phyloP scores from a whole-genome alignment of 1,140 invertebrate genomes.

The Cotesia vestalis region DNA sequence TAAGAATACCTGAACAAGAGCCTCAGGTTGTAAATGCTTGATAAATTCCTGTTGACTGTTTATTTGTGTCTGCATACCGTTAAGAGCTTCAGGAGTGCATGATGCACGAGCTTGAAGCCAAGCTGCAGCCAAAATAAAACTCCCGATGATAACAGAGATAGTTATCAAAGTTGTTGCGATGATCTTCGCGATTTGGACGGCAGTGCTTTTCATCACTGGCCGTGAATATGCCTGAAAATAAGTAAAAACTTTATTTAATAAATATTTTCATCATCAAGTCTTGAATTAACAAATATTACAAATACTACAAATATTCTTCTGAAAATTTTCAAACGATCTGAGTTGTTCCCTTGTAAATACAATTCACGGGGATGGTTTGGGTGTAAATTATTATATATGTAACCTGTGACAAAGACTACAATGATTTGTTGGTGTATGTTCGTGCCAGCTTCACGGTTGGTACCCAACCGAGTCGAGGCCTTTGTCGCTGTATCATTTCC shows the following conservation, averaged over 20 bases:
- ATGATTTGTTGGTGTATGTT: constrained; percentile 25
- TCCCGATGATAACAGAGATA: constrained; percentile 78
- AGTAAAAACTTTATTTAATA: not conserved
- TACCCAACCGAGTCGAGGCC: constrained; percentile 62
- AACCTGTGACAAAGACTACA: constrained; percentile 21
- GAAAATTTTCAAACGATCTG: not conserved
- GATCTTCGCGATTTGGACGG: constrained; percentile 84
- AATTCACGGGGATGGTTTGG: not conserved
- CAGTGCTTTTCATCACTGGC: constrained; percentile 71
- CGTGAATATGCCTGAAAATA: constrained; percentile 77
- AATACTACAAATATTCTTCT: not conserved
- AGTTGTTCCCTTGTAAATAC: not conserved
- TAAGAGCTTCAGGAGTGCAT: constrained; percentile 67
- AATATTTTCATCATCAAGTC: not conserved
- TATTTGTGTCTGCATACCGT: constrained; percentile 57
- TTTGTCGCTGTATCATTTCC: constrained; percentile 36
- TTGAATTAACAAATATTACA: not conserved
- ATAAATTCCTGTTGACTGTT: constrained; percentile 62
- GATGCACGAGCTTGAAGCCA: constrained; percentile 81
- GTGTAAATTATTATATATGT: not conserved
- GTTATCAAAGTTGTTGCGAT: constrained; percentile 80
- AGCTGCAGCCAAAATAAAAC: constrained; percentile 80
- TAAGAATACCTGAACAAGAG: constrained; percentile 63
- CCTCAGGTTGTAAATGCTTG: constrained; percentile 66
- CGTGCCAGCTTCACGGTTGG: constrained; percentile 54